Evolutionary conservation across 2,113 vertebrate species (phyloP), one percentile per base, ranked within the genome.

Genomic region (Tursiops truncatus): DNA sequence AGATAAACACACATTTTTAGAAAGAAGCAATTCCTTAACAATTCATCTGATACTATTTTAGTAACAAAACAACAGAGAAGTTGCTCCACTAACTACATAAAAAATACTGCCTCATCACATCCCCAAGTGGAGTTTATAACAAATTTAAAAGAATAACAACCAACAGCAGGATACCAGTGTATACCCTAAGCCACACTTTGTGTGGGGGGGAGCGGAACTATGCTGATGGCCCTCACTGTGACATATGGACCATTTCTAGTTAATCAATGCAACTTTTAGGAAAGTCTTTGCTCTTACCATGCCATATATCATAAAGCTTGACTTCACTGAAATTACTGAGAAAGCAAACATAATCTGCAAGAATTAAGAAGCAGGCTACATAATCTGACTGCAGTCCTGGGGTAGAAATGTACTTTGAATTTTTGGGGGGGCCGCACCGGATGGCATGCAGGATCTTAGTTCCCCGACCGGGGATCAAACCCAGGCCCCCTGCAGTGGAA

Each of bases 1-100:
- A 93, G 96, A 98, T 67, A 95, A 97, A 97, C 82, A 98, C 84
- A 97, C 74, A 94, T 96, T 98, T 97, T 97, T 71, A 85, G 83
- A 93, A 96, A 67, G 71, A 82, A 97, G 84, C 96, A 80, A 94
- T 97, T 97, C 92, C 94, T 97, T 31, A 0, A 41, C 21, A 96
- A 92, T 94, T 97, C 97, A 98, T 96, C 82, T 92, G 96, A 97
- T 81, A 97, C 62, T 60, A 85, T 50, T 89, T 73, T 63, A 94
- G 73, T 58, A 95, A 88, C 50, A 80, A 80, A 95, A 92, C 38
- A 86, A 71, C 13, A 94, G 26, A 95, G 44, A 91, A 83, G 41
- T 94, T 65, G 50, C 38, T 63, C 77, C 50, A 80, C 33, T 76
- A 91, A 89, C 21, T 71, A 62, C 58, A 83, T 18, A 5, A 87